Evolutionary conservation across 2,113 vertebrate species (phyloP).

Genomic region (Alligator mississippiensis): DNA sequence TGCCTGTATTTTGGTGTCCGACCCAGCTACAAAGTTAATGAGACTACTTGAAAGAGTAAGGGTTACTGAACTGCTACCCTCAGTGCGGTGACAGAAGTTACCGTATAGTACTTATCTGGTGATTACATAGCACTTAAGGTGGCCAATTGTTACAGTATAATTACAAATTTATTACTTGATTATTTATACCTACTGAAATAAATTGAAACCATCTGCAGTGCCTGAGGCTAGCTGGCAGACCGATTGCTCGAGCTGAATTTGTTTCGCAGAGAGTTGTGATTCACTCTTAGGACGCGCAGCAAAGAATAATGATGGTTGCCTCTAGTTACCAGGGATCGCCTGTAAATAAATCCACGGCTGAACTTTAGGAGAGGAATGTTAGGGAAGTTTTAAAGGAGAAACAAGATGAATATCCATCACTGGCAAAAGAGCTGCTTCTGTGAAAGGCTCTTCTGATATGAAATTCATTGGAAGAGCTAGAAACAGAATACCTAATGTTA

Average conservation of each 20-base stretch:
- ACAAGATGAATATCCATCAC: background rate
- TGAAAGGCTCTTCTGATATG: background rate
- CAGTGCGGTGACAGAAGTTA: background rate
- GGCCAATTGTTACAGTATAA: background rate
- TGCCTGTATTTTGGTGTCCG: background rate
- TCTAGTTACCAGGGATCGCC: constrained; percentile 22
- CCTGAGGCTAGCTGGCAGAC: background rate
- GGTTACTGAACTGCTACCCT: background rate
- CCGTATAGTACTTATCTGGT: background rate
- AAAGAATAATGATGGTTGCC: constrained; percentile 2
- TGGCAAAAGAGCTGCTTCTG: background rate
- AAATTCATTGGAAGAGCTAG: background rate
- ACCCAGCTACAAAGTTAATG: constrained; percentile 12
- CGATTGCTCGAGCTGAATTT: background rate
- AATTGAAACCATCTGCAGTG: background rate
- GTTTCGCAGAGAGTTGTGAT: background rate
- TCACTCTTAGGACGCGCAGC: background rate
- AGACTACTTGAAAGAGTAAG: background rate
- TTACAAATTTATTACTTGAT: background rate
- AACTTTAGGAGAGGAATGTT: background rate
- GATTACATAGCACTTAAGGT: background rate
- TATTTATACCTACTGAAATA: background rate
- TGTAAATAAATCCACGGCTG: background rate
- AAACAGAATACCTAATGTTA: background rate
- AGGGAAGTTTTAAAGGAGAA: background rate